Evolutionary conservation across 2,113 vertebrate species (phyloP), one percentile per base, ranked within the genome.

Genomic region (Apaloderma vittatum): DNA sequence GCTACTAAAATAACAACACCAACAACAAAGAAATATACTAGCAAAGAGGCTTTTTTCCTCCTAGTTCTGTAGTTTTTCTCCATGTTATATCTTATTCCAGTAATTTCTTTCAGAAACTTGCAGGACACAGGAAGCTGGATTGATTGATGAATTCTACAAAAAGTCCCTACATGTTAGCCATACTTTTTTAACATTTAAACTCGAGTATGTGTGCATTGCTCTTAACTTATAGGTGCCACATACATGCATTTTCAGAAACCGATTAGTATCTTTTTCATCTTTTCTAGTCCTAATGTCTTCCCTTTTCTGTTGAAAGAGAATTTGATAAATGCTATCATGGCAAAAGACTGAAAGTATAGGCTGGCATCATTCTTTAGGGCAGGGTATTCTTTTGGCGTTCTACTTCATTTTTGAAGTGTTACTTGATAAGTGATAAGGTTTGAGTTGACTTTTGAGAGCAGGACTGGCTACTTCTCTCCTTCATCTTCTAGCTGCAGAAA

Each of bases 41-140:
- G 7, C 6, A 67, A 68, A 54, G 0, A 26, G 8, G 3, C 63
- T 12, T n/a, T 65, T 73, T 78, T 43, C 24, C 4, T 86, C 16
- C 6, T n/a, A n/a, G 13, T 8, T 81, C 29, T 11, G 19, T 57
- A 0, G 0, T 11, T 91, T 74, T 70, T 66, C 9, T 74, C 8
- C 8, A 15, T 12, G 8, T 61, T 51, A 49, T 65, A 65, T 85
- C n/a, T 87, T 62, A n/a, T 77, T 63, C 20, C 8, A 51, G 5
- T 32, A 55, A 43, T n/a, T 88, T 14, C 21, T 37, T 57, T 75
- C 51, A 52, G 34, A 66, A 91, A 46, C 7, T 15, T 73, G 37
- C 78, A 61, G 32, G 32, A 65, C 30, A 52, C 3, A 62, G 16
- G 11, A 3, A 0, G 0, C 30, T 66, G 46, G 58, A 66, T 57